Percentiles rank a stretch among this genome's conserved stretches.
These are phyloP conservation scores for Peromyscus maniculatus DNA, from an alignment of 2,113 vertebrate species.

Conservation along the genomic window DNA sequence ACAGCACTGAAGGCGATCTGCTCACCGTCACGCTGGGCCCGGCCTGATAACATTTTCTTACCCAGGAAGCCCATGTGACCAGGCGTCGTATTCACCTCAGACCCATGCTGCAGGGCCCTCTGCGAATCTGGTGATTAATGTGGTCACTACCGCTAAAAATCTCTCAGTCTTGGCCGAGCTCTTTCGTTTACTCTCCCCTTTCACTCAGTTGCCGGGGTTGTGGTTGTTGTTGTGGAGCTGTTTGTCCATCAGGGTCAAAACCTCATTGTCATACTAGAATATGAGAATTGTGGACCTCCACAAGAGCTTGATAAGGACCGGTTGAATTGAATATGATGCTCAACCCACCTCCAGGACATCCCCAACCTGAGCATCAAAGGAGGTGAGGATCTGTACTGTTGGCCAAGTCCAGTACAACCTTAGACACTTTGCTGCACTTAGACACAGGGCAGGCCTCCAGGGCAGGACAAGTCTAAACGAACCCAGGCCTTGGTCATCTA, in stretches of 20 bases:
- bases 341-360: accelerated
- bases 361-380: neutral
- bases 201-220: neutral
- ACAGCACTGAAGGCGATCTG: accelerated
- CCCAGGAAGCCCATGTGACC: neutral
- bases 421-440: neutral
- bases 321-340: neutral
- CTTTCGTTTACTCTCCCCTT: neutral
- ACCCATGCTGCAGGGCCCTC: neutral
- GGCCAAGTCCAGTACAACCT: neutral
- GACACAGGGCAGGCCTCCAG: neutral
- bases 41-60: neutral
- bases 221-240: neutral
- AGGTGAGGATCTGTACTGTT: neutral
- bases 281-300: neutral
- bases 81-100: neutral
- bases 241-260: neutral
- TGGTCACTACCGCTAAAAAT: neutral
- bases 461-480: neutral
- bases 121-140: neutral
- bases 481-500: neutral
- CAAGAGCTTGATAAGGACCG: neutral
- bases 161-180: neutral
- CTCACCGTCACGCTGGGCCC: neutral
- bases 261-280: neutral